Conservation (phyloP, 2,797 vertebrate species). For the Gallinago stenura region DNA sequence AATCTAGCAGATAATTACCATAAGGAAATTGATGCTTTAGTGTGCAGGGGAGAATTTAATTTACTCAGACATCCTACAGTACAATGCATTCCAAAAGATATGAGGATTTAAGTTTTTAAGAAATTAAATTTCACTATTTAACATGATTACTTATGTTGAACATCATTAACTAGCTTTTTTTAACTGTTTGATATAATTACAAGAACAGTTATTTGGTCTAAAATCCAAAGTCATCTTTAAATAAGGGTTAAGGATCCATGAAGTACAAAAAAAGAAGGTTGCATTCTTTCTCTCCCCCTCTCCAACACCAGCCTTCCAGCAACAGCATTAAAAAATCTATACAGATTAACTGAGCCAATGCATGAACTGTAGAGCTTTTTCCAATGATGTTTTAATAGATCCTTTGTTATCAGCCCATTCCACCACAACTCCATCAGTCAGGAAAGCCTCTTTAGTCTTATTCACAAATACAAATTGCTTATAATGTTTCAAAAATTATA, state of each 20-base stretch:
- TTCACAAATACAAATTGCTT: conserved; percentile 7
- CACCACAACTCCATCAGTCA: neutral
- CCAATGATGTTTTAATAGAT: conserved; percentile 58
- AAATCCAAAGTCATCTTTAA: conserved; percentile 86
- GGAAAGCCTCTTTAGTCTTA: conserved; percentile 8
- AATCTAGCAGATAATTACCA: conserved; percentile 99
- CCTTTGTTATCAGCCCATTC: conserved; percentile 25
- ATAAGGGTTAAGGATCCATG: conserved; percentile 94
- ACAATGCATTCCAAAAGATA: conserved; percentile 99
- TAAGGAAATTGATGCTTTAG: conserved; percentile 99
- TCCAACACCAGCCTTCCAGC: conserved; percentile 57
- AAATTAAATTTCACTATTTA: conserved; percentile 99
- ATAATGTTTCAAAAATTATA: neutral
- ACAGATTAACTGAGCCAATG: conserved; percentile 16
- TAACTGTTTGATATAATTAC: conserved; percentile 97
- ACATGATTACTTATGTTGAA: conserved; percentile 98
- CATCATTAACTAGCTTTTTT: conserved; percentile 90
- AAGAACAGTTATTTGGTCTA: conserved; percentile 84
- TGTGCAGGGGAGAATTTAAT: conserved; percentile 99
- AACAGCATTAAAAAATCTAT: conserved; percentile 52
- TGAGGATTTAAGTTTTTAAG: conserved; percentile 92
- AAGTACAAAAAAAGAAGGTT: conserved; percentile 85
- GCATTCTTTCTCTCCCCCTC: conserved; percentile 32
- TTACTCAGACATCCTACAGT: conserved; percentile 97
- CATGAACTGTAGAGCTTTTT: conserved; percentile 42